These are phyloP conservation scores for Oryctolagus cuniculus DNA, from an alignment of 2,113 vertebrate genomes.

Conservation along the genomic window DNA sequence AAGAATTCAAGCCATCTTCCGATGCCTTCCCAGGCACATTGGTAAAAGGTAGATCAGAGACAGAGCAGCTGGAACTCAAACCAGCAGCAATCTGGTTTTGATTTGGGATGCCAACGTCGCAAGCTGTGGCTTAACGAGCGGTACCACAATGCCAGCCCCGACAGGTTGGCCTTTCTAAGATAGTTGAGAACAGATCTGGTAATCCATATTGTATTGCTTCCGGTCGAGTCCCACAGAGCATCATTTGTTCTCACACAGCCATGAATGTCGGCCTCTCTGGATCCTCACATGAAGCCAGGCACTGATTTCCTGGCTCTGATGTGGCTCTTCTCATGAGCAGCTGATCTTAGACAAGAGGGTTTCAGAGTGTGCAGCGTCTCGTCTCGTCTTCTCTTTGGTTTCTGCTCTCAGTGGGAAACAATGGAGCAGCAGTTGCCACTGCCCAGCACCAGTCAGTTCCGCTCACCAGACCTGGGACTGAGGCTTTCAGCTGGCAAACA, in stretches of 20 bases:
- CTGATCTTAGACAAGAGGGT: neutral
- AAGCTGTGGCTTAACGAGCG: too few relatives aligned
- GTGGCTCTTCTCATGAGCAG: neutral
- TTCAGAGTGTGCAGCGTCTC: neutral
- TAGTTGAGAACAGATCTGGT: neutral
- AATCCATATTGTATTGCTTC: neutral
- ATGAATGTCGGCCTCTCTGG: neutral
- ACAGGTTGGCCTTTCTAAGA: neutral
- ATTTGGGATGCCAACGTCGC: too few relatives aligned
- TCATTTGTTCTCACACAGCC: neutral
- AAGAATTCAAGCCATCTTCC: too few relatives aligned
- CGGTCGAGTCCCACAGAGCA: neutral
- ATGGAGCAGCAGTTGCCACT: neutral
- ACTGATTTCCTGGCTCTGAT: neutral
- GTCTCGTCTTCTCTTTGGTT: neutral
- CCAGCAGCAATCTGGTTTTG: too few relatives aligned
- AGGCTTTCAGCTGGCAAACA: neutral
- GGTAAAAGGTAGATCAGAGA: too few relatives aligned
- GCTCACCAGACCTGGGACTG: rapidly evolving
- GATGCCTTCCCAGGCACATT: too few relatives aligned
- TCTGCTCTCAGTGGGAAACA: slow-evolving; percentile 34
- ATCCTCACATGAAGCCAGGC: neutral
- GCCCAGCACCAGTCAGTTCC: neutral
- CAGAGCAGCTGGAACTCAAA: too few relatives aligned
- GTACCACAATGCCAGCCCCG: too few relatives aligned